A percentile compares a stretch with the other conserved stretches of the same genome.
Conservation (phyloP, 2,888 invertebrate genomes). For the Lacanobia oleracea region DNA sequence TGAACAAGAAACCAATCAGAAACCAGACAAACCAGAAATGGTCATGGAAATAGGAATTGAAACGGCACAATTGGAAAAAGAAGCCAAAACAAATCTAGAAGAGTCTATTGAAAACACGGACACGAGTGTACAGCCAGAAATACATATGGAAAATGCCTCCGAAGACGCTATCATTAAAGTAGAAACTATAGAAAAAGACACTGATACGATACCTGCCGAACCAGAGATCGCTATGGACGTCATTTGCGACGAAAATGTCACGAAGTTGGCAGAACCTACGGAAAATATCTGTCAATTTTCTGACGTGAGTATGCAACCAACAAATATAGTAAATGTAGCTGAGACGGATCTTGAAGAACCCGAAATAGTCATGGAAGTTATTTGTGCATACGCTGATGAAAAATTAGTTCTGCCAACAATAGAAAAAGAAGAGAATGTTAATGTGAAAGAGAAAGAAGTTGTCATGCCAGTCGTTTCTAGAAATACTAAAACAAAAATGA, state of each 20-base stretch:
- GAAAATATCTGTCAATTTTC: neutral
- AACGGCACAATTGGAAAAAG: slow-evolving; percentile 1
- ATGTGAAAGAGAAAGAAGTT: neutral
- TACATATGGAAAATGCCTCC: neutral
- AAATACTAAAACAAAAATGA: neutral
- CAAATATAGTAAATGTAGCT: neutral
- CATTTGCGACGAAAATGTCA: neutral
- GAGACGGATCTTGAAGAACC: slow-evolving; percentile 19
- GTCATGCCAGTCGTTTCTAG: neutral
- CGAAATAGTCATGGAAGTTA: slow-evolving; percentile 39
- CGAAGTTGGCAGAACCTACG: neutral
- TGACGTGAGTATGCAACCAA: neutral
- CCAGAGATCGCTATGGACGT: neutral
- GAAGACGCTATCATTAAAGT: neutral
- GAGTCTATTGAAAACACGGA: neutral
- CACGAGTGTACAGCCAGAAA: neutral
- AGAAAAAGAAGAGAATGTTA: neutral
- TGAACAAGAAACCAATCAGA: neutral
- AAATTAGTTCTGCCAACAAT: slow-evolving; percentile 23
- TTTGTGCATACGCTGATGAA: slow-evolving; percentile 34
- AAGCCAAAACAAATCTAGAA: neutral
- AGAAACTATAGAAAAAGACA: neutral
- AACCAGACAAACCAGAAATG: neutral
- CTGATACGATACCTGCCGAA: neutral
- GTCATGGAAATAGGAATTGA: neutral